Evolutionary conservation across 2,888 invertebrate genomes (phyloP), one percentile per base, ranked within the genome.

Genomic region (Cinara cedri): DNA sequence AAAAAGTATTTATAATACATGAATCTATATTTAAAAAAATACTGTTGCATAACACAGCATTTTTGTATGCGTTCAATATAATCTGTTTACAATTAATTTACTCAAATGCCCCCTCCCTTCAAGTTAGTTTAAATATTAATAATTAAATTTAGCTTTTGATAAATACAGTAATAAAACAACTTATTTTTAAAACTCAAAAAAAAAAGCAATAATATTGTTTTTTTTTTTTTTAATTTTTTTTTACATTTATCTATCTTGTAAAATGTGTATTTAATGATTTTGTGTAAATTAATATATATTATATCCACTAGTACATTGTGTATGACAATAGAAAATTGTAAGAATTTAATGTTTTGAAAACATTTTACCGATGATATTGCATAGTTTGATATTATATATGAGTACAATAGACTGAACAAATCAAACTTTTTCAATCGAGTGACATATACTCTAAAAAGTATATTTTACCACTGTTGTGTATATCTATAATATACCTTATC

Each of bases 11-110:
- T 0, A n/a, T n/a, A n/a, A 74, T 21, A 74, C 63, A 63, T 74
- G 74, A 63, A 74, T 74, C 42, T 63, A 74, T 74, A 51, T 54
- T 42, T 34, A 34, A 51, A 63, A 49, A 11, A 26, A n/a, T 60
- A 57, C 60, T 21, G 14, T 9, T 72, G n/a, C 24, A 11, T 72
- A 8, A n/a, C 13, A 13, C 9, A 68, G 21, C 16, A 54, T 14
- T 1, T 26, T 11, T 24, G 16, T 21, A 34, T 34, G 34, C 6
- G 3, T 6, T 34, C 34, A 34, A 34, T 34, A 34, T 34, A 34
- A 4, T 34, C 6, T 34, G 34, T 34, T 34, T 34, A 4, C 34
- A 34, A 34, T 34, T 34, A 34, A n/a, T 34, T 34, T 34, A 34
- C 34, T 34, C 3, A 34, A 34, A 34, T 34, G 6, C 34, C 34